Evolutionary conservation across 1,140 invertebrate genomes (phyloP), one percentile per base, ranked within the genome.

Genomic region (Neotoxoptera formosana): DNA sequence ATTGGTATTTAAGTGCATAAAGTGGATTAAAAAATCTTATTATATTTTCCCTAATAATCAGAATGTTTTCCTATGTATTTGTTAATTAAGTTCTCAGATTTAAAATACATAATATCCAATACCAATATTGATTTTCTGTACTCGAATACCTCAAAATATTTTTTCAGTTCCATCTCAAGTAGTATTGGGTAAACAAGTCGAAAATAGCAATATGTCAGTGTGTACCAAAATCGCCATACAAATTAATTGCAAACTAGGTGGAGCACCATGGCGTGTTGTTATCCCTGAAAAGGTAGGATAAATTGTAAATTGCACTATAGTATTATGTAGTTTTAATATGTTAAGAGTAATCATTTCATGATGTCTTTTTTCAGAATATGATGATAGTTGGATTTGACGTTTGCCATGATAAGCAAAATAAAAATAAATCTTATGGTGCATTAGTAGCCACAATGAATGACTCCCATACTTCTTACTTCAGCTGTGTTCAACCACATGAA

Each of bases 361-460:
- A 45, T 45, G 83, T 93, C 4, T 34, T 17, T 30, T 83, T 60
- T 34, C 34, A 95, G 94, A 95, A 96, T 2, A 93, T 97, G 1
- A 99, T 99, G 98, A 96, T 98, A 0, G 95, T 98, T 36, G 98
- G 98, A 6, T 98, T 98, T 94, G 98, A 99, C 95, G 97, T 98
- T 2, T 98, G 97, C 94, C 98, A 98, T 94, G 97, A 98, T 84
- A 96, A 96, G 2, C 95, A 95, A 3, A 95, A 95, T 81, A 96
- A 96, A 94, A 95, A 95, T 90, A 96, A 96, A 94, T 96, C 96
- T 94, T 97, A 96, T 95, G 96, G 98, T 89, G 96, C 97, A 0
- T 96, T 99, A 95, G 97, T 98, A 2, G 97, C 97, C 0, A 97
- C 97, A 0, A 95, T 97, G 48, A 97, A 98, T 94, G 95, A 95